Conservation (phyloP, 2,113 vertebrate species). For the Heterotis niloticus region DNA sequence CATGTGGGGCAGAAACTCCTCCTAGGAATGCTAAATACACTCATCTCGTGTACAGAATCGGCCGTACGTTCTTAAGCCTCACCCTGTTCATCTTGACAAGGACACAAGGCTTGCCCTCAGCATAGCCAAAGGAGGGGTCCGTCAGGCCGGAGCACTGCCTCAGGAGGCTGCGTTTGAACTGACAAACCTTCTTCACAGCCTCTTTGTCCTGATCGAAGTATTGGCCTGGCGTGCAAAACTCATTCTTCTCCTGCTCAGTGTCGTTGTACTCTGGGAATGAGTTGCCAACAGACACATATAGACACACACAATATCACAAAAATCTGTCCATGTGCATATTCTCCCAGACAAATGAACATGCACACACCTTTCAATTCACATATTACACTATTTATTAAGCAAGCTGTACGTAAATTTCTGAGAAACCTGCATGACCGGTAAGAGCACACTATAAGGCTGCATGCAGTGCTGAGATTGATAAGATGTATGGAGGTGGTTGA, state of each 20-base stretch:
- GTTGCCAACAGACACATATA: neutral
- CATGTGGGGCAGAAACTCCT: no score
- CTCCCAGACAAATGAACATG: neutral
- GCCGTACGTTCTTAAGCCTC: conserved; percentile 43
- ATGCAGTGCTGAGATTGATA: neutral
- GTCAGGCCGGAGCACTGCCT: conserved; percentile 72
- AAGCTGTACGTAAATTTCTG: neutral
- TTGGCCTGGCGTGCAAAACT: conserved; percentile 58
- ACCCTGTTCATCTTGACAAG: conserved; percentile 94
- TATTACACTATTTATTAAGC: neutral
- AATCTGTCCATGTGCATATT: neutral
- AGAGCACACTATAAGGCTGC: neutral
- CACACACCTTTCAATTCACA: neutral
- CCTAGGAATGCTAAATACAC: no score
- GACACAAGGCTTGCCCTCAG: conserved; percentile 77
- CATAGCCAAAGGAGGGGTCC: conserved; percentile 75
- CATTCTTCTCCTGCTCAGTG: conserved; percentile 72
- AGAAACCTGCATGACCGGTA: neutral
- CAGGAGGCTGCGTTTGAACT: conserved; percentile 71
- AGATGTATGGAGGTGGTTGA: neutral
- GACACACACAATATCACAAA: neutral
- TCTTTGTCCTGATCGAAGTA: conserved; percentile 63
- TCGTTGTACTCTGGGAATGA: conserved; percentile 70
- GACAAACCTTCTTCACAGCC: conserved; percentile 69
- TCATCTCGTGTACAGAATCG: no score